Base-by-base conservation (phyloP, 2,888 invertebrate species). In the Synergus japonicus region DNA sequence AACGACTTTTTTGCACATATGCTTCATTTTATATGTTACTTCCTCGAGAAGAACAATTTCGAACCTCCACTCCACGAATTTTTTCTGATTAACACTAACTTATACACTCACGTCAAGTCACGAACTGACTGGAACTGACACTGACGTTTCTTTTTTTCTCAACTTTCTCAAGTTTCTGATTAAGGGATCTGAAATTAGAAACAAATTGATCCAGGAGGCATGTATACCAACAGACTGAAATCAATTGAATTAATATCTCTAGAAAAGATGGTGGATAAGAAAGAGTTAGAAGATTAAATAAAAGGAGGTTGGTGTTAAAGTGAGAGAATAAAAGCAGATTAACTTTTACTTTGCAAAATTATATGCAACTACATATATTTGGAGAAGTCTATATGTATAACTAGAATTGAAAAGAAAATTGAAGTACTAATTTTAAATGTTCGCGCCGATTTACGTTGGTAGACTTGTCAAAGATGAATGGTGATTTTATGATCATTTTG, bases 61-160 rank as follows among this genome's bases (percentile, higher is more conserved):
- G 8, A 54, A 73, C 22, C 15, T 9, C 7, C 58, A 29, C 49
- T 66, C 49, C n/a, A 15, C 64, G n/a, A 29, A 29, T 29, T 37
- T 15, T 54, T 29, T n/a, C 4, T 54, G 29, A 29, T 12, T 13
- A 49, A 4, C 29, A 54, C 4, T 54, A 5, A 15, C 37, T 10
- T 41, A 13, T 41, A 13, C 15, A 49, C 10, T 54, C 54, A n/a
- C 54, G 29, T 41, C 54, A 73, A 73, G n/a, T 18, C 73, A 37
- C n/a, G 69, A 49, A 66, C 66, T 66, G 44, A 43, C 10, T 41
- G 10, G n/a, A 4, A 46, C 10, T 46, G 29, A 29, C 3, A 44
- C 65, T 66, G 44, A 66, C 66, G 66, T 66, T 66, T 66, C 66
- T 66, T 66, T 10, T 18, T 43, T 43, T 66, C 12, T 15, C 13